A percentile compares a stretch with the other conserved stretches of the same genome.
Evolutionary conservation across 2,888 invertebrate species (phyloP).

Genomic region (Trichacis sp.): DNA sequence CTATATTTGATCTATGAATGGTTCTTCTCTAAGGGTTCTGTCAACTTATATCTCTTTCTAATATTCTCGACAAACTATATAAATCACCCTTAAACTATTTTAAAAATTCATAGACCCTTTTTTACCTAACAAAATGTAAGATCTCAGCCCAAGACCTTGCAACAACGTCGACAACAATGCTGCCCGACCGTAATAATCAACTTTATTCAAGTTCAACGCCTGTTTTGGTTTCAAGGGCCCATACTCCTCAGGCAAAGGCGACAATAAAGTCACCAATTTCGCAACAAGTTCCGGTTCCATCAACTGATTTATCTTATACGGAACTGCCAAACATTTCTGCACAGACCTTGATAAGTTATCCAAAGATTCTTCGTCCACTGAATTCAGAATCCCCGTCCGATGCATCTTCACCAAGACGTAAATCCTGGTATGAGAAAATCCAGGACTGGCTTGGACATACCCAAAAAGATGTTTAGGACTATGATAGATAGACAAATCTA

Average conservation of each 20-base stretch:
- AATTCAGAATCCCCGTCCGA: slow-evolving; percentile 48
- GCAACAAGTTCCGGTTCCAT: slow-evolving; percentile 58
- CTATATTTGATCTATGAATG: too few relatives aligned
- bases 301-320: slow-evolving; percentile 57
- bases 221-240: slow-evolving; percentile 63
- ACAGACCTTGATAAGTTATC: slow-evolving; percentile 57
- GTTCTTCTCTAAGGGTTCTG: too few relatives aligned
- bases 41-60: too few relatives aligned
- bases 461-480: slow-evolving; percentile 62
- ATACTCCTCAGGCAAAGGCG: slow-evolving; percentile 57
- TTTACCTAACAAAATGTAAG: slow-evolving; percentile 62
- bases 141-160: slow-evolving; percentile 56
- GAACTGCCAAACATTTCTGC: slow-evolving; percentile 58
- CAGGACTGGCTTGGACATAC: slow-evolving; percentile 63
- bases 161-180: slow-evolving; percentile 58
- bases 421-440: slow-evolving; percentile 60
- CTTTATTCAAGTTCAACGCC: slow-evolving; percentile 61
- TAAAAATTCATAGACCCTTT: too few relatives aligned
- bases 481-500: slow-evolving; percentile 56
- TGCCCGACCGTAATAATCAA: slow-evolving; percentile 65
- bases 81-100: too few relatives aligned
- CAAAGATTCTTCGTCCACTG: slow-evolving; percentile 49
- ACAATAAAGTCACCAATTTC: slow-evolving; percentile 57
- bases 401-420: slow-evolving; percentile 63
- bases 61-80: too few relatives aligned